Conservation (phyloP, 2,797 vertebrate genomes). For the Sparus aurata region DNA sequence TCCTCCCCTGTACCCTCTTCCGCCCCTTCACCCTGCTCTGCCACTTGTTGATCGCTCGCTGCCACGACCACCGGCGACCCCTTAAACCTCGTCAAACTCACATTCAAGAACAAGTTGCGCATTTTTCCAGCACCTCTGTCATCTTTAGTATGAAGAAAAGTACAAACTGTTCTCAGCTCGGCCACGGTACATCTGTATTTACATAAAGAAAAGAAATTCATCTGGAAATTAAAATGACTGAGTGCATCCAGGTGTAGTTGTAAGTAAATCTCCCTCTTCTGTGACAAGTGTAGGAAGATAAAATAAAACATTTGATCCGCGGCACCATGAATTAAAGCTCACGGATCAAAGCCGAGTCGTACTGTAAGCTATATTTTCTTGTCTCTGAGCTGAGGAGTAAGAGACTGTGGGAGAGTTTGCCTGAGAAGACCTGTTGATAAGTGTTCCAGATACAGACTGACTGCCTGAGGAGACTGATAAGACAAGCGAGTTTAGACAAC, state of each 20-base stretch:
- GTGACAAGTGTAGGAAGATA: conserved; percentile 16
- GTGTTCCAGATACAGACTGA: conserved; percentile 59
- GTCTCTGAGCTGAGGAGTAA: conserved; percentile 23
- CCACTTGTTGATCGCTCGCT: conserved; percentile 57
- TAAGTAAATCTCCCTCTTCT: not conserved
- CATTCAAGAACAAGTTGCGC: conserved; percentile 5
- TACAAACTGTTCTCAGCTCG: conserved; percentile 39
- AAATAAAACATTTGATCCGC: conserved; percentile 25
- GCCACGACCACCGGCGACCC: too few relatives aligned
- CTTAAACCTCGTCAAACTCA: conserved; percentile 5
- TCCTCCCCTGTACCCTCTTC: conserved; percentile 63
- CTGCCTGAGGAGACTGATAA: conserved; percentile 74
- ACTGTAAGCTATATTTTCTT: conserved; percentile 20
- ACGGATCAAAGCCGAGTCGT: conserved; percentile 17
- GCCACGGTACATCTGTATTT: conserved; percentile 45
- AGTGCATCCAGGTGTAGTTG: conserved; percentile 32
- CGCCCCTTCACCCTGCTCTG: conserved; percentile 48
- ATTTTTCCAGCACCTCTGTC: conserved; percentile 10
- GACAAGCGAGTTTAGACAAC: conserved; percentile 76
- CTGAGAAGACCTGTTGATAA: conserved; percentile 68
- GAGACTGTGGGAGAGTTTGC: conserved; percentile 69
- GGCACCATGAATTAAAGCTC: conserved; percentile 1
- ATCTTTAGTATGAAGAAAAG: conserved; percentile 43
- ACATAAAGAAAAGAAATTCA: conserved; percentile 15
- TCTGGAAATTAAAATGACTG: conserved; percentile 21